Base-by-base conservation (phyloP, 2,797 vertebrate species). In the Urocyon cinereoargenteus region DNA sequence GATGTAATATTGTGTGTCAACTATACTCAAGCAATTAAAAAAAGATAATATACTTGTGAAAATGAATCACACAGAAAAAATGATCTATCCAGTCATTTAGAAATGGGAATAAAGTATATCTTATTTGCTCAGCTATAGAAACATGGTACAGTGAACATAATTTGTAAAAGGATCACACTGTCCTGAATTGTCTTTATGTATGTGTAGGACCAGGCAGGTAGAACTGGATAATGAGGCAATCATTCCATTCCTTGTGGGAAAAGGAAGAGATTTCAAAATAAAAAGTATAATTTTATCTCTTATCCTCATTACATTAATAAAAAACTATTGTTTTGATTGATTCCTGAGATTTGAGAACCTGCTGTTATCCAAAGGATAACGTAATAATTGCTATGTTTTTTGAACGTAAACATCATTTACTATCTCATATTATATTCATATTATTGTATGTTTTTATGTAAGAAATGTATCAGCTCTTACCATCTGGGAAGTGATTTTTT, bases 281-380 rank as follows among this genome's bases (percentile, higher is more conserved):
- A 86, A 96, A 94, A 28, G 31, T 13, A 31, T 64, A n/a, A 4
- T 91, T 93, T 93, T 49, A 12, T 96, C 64, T 87, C 36, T 89
- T 77, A 51, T 81, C 16, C 53, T n/a, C 64, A 72, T 24, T 94
- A 45, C 16, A 26, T 96, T 68, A 90, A 83, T 0, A 72, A 91
- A n/a, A 91, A 94, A 70, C 14, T 92, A 78, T 0, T 45, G 16
- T 93, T 70, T 91, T 72, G 24, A 95, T n/a, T 85, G 15, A 53
- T 73, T 24, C 4, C 0, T 92, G n/a, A 72, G 72, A 77, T 36
- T 88, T 97, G 70, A 92, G n/a, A 93, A 73, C 22, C 64, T 94
- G 36, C 94, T 86, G 7, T 87, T 96, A 84, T 28, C 66, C 26
- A 86, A 96, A 94, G 83, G 31, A 2, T 64, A 51, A 13, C 7